Evolutionary conservation across 2,113 vertebrate genomes (phyloP).

Genomic region (Phylloscopus trochilus): DNA sequence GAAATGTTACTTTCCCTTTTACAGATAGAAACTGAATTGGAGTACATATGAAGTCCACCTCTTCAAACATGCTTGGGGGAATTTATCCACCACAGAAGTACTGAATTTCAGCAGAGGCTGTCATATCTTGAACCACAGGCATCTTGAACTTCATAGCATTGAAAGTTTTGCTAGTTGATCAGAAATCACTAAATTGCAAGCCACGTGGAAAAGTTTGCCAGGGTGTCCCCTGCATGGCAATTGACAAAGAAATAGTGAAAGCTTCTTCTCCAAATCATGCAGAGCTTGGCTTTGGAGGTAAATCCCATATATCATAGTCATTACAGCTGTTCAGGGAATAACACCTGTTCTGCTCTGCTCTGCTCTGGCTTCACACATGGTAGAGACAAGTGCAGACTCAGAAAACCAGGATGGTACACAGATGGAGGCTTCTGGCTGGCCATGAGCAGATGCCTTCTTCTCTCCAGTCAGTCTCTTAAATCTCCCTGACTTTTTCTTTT

Average conservation of each 20-base stretch:
- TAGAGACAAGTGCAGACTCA: not conserved
- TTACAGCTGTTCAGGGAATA: not conserved
- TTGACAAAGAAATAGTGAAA: not conserved
- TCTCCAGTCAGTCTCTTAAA: not conserved
- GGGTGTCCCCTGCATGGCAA: not conserved
- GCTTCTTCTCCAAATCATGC: not conserved
- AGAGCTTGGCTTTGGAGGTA: not conserved
- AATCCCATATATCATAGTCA: not conserved
- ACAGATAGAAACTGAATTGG: not conserved
- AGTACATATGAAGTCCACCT: not conserved
- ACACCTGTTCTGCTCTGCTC: not conserved
- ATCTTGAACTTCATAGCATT: not conserved
- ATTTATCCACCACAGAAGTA: accelerated
- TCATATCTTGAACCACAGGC: not conserved
- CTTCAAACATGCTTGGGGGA: not conserved
- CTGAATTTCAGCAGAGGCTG: not conserved
- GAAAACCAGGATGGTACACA: not conserved
- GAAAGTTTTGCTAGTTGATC: not conserved
- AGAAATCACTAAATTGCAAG: not conserved
- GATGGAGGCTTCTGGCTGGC: not conserved
- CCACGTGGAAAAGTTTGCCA: not conserved
- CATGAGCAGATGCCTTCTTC: not conserved
- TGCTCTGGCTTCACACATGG: not conserved
- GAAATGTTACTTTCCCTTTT: not conserved
- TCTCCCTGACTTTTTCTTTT: not conserved